Conservation (phyloP, 2,113 vertebrate genomes). For the Hippopotamus amphibius region DNA sequence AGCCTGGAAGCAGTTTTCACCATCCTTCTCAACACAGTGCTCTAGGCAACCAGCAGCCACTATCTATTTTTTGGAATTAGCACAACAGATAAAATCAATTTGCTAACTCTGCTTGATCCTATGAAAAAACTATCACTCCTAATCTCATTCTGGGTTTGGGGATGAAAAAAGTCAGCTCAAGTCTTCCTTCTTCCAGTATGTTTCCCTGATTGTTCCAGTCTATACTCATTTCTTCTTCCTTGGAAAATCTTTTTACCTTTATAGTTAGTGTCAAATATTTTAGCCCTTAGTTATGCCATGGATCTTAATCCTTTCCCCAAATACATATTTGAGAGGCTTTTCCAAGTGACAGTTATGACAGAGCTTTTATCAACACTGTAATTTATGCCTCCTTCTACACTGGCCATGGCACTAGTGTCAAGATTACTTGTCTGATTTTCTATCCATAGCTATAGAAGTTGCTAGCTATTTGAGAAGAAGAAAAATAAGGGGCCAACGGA, state of each 20-base stretch:
- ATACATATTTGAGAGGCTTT: not conserved
- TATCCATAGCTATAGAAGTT: not conserved
- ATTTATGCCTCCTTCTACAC: not conserved
- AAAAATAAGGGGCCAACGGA: not conserved
- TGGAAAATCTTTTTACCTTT: constrained; percentile 13
- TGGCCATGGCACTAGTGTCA: not conserved
- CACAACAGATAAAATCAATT: constrained; percentile 55
- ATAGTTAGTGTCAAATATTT: not conserved
- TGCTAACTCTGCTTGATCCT: constrained; percentile 36
- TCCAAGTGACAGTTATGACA: not conserved
- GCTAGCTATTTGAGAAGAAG: not conserved
- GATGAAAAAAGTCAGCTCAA: constrained; percentile 7
- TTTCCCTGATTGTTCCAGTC: not conserved
- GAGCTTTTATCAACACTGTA: not conserved
- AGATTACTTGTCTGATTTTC: not conserved
- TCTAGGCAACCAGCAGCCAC: constrained; percentile 5
- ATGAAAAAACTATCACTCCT: not conserved
- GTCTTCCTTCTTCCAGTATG: not conserved
- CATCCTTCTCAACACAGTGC: constrained; percentile 12
- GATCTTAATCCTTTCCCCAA: constrained; percentile 47
- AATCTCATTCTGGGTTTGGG: constrained; percentile 11
- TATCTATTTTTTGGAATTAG: constrained; percentile 51
- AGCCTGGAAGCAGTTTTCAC: constrained; percentile 27
- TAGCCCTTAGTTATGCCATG: not conserved
- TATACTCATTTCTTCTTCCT: not conserved